Evolutionary conservation across 2,888 invertebrate genomes (phyloP), one percentile per base, ranked within the genome.

Genomic region (Pristionchus maxplancki): DNA sequence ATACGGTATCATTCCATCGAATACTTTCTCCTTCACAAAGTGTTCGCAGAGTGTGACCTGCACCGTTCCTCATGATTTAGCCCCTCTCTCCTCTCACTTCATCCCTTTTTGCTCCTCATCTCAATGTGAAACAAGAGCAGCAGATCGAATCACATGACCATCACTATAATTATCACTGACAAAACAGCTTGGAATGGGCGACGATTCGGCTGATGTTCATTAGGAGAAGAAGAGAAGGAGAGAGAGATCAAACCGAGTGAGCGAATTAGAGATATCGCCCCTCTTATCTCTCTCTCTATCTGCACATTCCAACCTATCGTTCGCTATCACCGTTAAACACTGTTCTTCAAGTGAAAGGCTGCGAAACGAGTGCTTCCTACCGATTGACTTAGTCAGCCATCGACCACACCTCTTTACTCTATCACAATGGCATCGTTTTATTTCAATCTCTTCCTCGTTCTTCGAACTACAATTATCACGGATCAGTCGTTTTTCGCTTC

Each of bases 161-260:
- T 78, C 44, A 78, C 44, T 44, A 78, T 44, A 44, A 48, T 44
- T 40, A 78, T 78, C 44, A 28, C 44, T 78, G 78, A 78, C 44
- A 78, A 71, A 78, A 78, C 78, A 78, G 78, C 78, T 78, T 78
- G 78, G 78, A 78, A 78, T 78, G 78, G 71, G 71, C 71, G 71
- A 78, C 40, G 28, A 48, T n/a, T 78, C 78, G 78, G 13, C 44
- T 48, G n/a, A 44, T 48, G 28, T 78, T 78, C 78, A 78, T 78
- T 78, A 78, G 78, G 44, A 28, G 78, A 44, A n/a, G 74, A 74
- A 44, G 44, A 74, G 74, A 40, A 11, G 28, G 28, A 44, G 28
- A 37, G 71, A 71, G 71, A 71, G 71, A 71, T 71, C 71, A 71
- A 71, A 71, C 71, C 71, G 71, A 78, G 44, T 78, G 44, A 44